These are phyloP conservation scores for Eurois occulta DNA, from an alignment of 2,888 invertebrate species.

Conservation along the genomic window DNA sequence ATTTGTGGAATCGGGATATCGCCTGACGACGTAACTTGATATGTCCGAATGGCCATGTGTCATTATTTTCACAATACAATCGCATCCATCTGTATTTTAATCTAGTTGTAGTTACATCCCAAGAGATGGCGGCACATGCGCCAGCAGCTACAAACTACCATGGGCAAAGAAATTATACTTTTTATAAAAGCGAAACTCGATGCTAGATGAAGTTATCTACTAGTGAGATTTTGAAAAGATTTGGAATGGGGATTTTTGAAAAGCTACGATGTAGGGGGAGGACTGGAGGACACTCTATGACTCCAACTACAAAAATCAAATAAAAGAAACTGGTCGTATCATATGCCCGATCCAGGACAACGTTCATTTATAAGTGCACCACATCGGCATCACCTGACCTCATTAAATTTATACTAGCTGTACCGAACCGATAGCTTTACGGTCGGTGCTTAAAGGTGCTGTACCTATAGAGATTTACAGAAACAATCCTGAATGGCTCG, in stretches of 20 bases:
- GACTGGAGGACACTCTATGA: background rate
- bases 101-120: slow-evolving; percentile 4
- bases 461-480: background rate
- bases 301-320: background rate
- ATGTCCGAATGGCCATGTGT: slow-evolving; percentile 39
- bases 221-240: background rate
- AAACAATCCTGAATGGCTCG: background rate
- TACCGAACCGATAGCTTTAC: background rate
- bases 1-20: slow-evolving; percentile 10
- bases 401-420: background rate
- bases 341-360: background rate
- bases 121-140: slow-evolving; percentile 4
- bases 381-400: background rate
- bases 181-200: background rate
- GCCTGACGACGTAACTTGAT: slow-evolving; percentile 26
- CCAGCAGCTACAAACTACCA: background rate
- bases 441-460: background rate
- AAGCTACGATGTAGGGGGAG: background rate
- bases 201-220: background rate
- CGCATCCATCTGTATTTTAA: slow-evolving; percentile 13
- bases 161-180: slow-evolving; percentile 3
- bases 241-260: background rate
- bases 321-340: background rate
- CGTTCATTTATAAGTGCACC: background rate
- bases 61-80: slow-evolving; percentile 8